phyloP scores from a whole-genome alignment of 2,113 vertebrate genomes.

The Scalopus aquaticus region DNA sequence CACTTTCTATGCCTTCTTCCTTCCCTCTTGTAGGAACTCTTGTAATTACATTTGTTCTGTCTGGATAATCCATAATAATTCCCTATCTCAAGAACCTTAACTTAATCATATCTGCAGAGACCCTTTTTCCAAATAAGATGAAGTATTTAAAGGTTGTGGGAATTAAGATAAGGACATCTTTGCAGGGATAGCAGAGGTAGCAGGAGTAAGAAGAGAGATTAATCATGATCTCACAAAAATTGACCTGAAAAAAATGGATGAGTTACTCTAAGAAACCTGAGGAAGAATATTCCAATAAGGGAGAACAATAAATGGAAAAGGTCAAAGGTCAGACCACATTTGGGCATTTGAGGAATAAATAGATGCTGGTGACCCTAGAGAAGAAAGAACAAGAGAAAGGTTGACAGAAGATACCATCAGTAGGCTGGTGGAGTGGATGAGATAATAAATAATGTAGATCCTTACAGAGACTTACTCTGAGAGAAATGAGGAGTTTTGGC shows the following conservation, averaged over 20 bases:
- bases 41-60: neutral
- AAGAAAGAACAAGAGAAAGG: neutral
- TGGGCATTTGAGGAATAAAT: neutral
- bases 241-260: neutral
- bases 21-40: neutral
- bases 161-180: neutral
- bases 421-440: accelerated
- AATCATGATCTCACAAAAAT: neutral
- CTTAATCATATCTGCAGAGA: neutral
- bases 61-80: neutral
- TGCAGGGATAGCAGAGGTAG: neutral
- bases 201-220: neutral
- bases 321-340: accelerated
- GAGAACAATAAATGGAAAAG: neutral
- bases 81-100: neutral
- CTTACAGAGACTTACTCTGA: neutral
- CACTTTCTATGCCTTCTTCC: neutral
- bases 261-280: neutral
- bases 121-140: neutral
- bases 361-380: too few species aligned
- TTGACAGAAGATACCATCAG: neutral
- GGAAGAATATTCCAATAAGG: neutral
- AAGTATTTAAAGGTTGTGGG: neutral
- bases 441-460: neutral
- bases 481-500: neutral